Percentiles rank a stretch among this genome's conserved stretches.
These are phyloP conservation scores for Tenthredo mesomela DNA, from an alignment of 2,888 invertebrate genomes.

Conservation along the genomic window DNA sequence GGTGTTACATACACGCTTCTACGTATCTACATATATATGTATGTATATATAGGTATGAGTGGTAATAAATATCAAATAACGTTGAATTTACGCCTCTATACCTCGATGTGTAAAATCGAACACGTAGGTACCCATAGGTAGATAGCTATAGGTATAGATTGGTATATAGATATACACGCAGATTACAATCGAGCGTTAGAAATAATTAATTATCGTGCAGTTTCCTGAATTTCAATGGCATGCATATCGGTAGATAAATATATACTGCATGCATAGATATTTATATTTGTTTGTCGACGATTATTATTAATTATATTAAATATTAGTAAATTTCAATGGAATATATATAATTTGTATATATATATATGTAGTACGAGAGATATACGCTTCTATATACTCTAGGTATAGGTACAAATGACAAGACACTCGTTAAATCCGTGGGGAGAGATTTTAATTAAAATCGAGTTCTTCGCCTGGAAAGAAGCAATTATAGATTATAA, in stretches of 20 bases:
- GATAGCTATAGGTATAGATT: not conserved
- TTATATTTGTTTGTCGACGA: not conserved
- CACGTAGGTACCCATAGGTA: not conserved
- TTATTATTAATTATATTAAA: not conserved
- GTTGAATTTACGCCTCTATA: not conserved
- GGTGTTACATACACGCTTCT: not conserved
- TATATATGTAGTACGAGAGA: not conserved
- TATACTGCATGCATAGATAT: not conserved
- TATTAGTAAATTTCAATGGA: not conserved
- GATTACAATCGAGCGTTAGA: conserved; percentile 13
- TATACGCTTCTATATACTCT: not conserved
- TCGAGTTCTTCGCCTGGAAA: conserved; percentile 38
- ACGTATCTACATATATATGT: not conserved
- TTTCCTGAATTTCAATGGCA: not conserved
- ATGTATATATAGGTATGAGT: not conserved
- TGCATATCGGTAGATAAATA: not conserved
- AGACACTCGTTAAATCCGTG: conserved; percentile 5
- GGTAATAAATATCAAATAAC: conserved; percentile 10
- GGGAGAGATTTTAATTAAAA: conserved; percentile 31
- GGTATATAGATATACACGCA: not conserved
- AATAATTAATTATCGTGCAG: conserved; percentile 16
- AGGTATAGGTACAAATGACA: not conserved
- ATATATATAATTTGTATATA: not conserved
- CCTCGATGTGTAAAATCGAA: not conserved
- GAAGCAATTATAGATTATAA: conserved; percentile 46